A percentile compares a stretch with the other conserved stretches of the same genome.
phyloP scores from a whole-genome alignment of 2,113 vertebrate genomes.

The Callipepla squamata region DNA sequence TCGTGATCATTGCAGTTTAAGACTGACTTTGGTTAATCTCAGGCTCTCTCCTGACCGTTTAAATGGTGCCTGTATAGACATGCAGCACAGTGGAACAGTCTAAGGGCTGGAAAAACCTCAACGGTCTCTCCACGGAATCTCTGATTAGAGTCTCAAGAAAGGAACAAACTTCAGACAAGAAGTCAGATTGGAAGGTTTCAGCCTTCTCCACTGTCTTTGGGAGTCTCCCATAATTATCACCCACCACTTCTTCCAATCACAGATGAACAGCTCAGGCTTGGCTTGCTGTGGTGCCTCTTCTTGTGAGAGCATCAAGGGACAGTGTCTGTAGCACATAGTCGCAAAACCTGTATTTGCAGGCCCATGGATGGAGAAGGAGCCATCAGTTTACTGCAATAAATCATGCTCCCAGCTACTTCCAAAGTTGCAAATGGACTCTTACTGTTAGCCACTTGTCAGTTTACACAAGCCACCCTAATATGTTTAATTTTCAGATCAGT shows the following conservation, averaged over 20 bases:
- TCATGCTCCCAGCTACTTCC: neutral
- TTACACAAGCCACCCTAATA: neutral
- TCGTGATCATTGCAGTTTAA: neutral
- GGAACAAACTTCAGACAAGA: neutral
- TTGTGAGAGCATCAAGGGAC: neutral
- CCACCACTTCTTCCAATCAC: neutral
- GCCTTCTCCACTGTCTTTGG: neutral
- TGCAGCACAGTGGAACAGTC: neutral
- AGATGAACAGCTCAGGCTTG: rapidly evolving
- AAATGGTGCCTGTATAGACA: neutral
- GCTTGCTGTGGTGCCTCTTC: neutral
- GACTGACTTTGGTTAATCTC: neutral
- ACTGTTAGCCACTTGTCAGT: rapidly evolving
- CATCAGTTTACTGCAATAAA: neutral
- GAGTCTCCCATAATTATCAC: neutral
- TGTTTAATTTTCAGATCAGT: neutral
- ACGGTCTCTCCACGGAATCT: too few relatives aligned
- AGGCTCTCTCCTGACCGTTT: neutral
- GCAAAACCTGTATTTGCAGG: neutral
- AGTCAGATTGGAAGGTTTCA: neutral
- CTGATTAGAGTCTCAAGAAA: neutral
- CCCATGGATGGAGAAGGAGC: neutral
- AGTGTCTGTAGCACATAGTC: too few relatives aligned
- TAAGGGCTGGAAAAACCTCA: neutral
- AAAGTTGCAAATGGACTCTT: neutral